phyloP scores from a whole-genome alignment of 2,797 vertebrate species.

The Coranthus polyacanthus region DNA sequence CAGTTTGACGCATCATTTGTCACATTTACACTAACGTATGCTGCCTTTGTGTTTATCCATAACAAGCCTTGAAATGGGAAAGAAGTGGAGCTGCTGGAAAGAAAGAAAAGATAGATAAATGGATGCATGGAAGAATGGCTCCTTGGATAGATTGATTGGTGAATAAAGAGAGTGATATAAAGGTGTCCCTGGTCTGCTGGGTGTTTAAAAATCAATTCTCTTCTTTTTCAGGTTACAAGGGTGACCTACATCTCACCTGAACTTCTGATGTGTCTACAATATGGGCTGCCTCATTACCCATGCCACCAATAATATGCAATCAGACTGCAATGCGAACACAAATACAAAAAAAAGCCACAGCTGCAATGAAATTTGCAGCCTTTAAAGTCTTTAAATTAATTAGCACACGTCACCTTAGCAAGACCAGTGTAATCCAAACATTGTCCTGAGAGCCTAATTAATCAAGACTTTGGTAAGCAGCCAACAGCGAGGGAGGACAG shows the following conservation, averaged over 20 bases:
- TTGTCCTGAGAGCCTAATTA: slow-evolving; percentile 76
- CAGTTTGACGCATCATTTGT: slow-evolving; percentile 16
- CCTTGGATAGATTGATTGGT: slow-evolving; percentile 20
- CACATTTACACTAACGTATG: slow-evolving; percentile 5
- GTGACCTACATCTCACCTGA: slow-evolving; percentile 9
- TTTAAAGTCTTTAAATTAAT: slow-evolving; percentile 56
- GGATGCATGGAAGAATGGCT: slow-evolving; percentile 24
- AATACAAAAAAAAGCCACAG: slow-evolving; percentile 1
- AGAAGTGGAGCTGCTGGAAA: slow-evolving; percentile 14
- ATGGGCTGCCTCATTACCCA: slow-evolving; percentile 11
- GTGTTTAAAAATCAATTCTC: slow-evolving; percentile 28
- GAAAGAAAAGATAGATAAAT: slow-evolving; percentile 30
- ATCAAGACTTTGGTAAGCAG: slow-evolving; percentile 72
- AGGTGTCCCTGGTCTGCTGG: background rate
- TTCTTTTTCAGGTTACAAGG: slow-evolving; percentile 3
- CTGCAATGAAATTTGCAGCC: slow-evolving; percentile 5
- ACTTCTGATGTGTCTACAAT: background rate
- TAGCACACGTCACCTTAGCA: slow-evolving; percentile 60
- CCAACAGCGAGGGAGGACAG: slow-evolving; percentile 70
- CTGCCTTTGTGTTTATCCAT: background rate
- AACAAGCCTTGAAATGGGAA: slow-evolving; percentile 20
- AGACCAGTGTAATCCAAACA: slow-evolving; percentile 54
- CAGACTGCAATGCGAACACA: slow-evolving; percentile 2
- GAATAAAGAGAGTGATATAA: slow-evolving; percentile 22
- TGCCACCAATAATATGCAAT: slow-evolving; percentile 2